phyloP scores from a whole-genome alignment of 2,113 vertebrate genomes.

The Podocnemis expansa region DNA sequence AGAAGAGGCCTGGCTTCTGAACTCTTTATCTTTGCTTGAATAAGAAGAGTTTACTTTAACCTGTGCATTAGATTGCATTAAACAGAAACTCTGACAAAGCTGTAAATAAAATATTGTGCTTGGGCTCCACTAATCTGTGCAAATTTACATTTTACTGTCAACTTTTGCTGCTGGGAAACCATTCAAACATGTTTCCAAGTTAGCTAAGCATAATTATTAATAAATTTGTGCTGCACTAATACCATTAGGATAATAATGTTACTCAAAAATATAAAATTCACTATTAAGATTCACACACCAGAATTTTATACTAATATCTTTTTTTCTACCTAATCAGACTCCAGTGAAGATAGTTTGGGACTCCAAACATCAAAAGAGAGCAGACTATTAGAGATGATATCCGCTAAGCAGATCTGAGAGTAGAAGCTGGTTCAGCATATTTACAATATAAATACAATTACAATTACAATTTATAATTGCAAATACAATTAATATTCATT shows the following conservation, averaged over 20 bases:
- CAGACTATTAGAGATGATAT: neutral
- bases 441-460: constrained; percentile 4
- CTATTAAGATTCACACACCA: neutral
- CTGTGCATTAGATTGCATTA: neutral
- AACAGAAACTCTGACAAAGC: neutral
- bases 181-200: neutral
- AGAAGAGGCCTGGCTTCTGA: neutral
- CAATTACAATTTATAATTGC: no score
- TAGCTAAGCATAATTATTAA: neutral
- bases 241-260: neutral
- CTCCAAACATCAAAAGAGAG: neutral
- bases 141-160: neutral
- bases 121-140: neutral
- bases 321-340: neutral
- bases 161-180: neutral
- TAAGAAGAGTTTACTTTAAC: neutral
- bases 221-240: neutral
- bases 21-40: neutral
- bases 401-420: neutral
- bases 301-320: neutral
- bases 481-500: neutral
- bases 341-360: neutral
- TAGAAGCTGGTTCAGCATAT: neutral
- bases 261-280: neutral
- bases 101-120: neutral